Evolutionary conservation across 2,797 vertebrate species (phyloP), one percentile per base, ranked within the genome.

Genomic region (Sebastes diaconus): DNA sequence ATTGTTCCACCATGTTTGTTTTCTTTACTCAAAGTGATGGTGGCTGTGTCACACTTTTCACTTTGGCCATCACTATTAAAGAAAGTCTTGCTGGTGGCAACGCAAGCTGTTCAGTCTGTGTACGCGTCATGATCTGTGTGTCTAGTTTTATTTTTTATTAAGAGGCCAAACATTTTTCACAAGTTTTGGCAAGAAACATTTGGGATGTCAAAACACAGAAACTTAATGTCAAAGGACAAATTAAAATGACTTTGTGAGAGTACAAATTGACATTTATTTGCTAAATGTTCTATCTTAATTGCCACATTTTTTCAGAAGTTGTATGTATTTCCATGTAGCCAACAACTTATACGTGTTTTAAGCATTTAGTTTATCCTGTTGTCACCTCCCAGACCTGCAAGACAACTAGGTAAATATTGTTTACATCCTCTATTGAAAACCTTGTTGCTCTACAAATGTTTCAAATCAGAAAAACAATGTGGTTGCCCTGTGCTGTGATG

Each of bases 51-150:
- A 87, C 89, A 81, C 84, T 34, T 84, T 91, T 95, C 88, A 94
- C 92, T 93, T 94, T 94, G 95, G 94, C 95, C 95, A 95, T 97
- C 95, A 96, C 93, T 96, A 98, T 97, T 97, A 98, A 98, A 96
- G 94, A 95, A 96, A 86, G 97, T 97, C 94, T 98, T 96, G 96
- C 96, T 94, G 96, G 96, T 93, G 92, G 90, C 94, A 91, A 83
- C 81, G 78, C 84, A 84, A 90, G 81, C 68, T 69, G 73, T 88
- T 88, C 32, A 76, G 36, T 82, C 6, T 80, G 46, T 81, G 65
- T 78, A 2, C 1, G 50, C 29, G 18, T 85, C 50, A 8, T 69
- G 18, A 68, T 75, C 69, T 78, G 30, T 83, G 25, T 71, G 34
- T 70, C 55, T 22, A 9, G 4, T 55, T 52, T 63, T 34, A 4